Percentiles rank a stretch among this genome's conserved stretches.
These are phyloP conservation scores for Drosophila gaucha DNA, from an alignment of 2,888 invertebrate genomes.

Conservation along the genomic window DNA sequence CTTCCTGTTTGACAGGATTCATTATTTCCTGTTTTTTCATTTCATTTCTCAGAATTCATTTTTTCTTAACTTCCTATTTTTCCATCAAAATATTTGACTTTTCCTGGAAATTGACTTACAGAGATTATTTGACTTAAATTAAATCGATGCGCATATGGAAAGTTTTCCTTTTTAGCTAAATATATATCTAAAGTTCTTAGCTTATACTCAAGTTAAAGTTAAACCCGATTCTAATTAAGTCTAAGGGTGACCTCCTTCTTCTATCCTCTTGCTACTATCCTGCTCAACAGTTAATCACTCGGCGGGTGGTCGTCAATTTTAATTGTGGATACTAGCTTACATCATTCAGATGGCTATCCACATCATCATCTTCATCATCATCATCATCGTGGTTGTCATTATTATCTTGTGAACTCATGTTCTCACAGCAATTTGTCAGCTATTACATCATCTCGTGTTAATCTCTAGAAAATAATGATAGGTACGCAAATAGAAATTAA, in stretches of 20 bases:
- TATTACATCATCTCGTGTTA: slow-evolving; percentile 66
- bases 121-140: no score
- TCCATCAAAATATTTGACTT: no score
- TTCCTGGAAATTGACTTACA: no score
- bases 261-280: no score
- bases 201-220: neutral
- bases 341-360: slow-evolving; percentile 26
- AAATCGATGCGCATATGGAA: no score
- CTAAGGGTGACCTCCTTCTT: neutral
- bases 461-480: slow-evolving; percentile 43
- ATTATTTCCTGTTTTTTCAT: no score
- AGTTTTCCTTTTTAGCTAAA: neutral
- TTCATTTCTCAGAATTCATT: no score
- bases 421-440: slow-evolving; percentile 36
- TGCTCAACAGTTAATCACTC: slow-evolving; percentile 13
- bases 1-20: no score
- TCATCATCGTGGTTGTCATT: neutral
- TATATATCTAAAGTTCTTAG: no score
- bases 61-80: no score
- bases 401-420: slow-evolving; percentile 10
- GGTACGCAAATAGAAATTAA: slow-evolving; percentile 46
- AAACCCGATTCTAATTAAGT: neutral
- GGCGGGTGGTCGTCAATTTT: slow-evolving; percentile 11
- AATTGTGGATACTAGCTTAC: slow-evolving; percentile 23
- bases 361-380: neutral